phyloP scores from a whole-genome alignment of 2,888 invertebrate species.

The Mayetiola destructor region DNA sequence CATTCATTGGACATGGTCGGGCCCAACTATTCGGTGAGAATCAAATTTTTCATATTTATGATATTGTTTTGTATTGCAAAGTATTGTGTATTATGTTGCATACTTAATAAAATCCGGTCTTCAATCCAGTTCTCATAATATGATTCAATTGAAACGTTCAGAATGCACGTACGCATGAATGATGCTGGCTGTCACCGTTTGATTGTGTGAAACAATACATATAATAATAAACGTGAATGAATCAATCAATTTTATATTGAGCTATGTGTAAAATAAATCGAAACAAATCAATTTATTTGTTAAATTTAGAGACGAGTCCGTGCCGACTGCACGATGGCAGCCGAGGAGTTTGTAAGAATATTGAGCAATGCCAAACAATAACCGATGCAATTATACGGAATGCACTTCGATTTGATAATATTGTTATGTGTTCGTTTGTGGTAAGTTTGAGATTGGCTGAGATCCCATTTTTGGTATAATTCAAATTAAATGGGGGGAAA shows the following conservation, averaged over 20 bases:
- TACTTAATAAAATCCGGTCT: too few relatives aligned
- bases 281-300: background rate
- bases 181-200: background rate
- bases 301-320: background rate
- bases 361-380: background rate
- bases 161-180: background rate
- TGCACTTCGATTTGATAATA: background rate
- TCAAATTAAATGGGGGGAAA: too few relatives aligned
- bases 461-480: background rate
- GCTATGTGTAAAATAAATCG: too few relatives aligned
- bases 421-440: background rate
- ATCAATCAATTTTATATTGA: background rate
- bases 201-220: background rate
- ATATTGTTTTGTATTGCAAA: background rate
- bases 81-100: too few relatives aligned
- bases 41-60: background rate
- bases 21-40: background rate
- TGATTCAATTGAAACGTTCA: background rate
- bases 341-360: background rate
- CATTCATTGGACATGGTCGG: slow-evolving; percentile 1
- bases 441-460: background rate
- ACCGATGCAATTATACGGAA: background rate
- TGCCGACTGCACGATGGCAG: background rate
- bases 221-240: background rate
- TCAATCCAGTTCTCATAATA: background rate